Conservation (phyloP, 2,888 invertebrate species). For the Drosophila planitibia region DNA sequence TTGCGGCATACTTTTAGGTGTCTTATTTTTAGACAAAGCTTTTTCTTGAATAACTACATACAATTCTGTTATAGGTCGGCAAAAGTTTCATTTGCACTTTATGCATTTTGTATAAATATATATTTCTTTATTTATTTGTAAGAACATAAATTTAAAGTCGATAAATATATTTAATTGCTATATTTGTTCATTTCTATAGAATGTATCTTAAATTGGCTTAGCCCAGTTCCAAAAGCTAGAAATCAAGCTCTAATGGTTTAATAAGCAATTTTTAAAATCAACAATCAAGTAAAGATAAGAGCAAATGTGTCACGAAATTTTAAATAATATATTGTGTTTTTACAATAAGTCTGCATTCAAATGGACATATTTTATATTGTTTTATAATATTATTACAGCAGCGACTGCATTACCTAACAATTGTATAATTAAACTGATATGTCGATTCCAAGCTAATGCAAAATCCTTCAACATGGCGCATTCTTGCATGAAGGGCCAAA, state of each 20-base stretch:
- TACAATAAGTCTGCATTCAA: conserved; percentile 13
- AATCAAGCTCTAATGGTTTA: not conserved
- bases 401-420: conserved; percentile 14
- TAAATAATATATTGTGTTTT: not conserved
- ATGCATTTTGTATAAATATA: not conserved
- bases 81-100: not conserved
- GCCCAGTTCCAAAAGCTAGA: too few species aligned
- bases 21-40: not conserved
- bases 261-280: not conserved
- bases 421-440: conserved; percentile 16
- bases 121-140: not conserved
- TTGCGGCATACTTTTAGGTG: conserved; percentile 45
- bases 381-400: conserved; percentile 34
- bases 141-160: not conserved
- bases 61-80: not conserved
- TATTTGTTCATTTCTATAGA: too few species aligned
- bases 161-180: too few species aligned
- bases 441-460: not conserved
- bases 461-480: conserved; percentile 60
- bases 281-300: not conserved
- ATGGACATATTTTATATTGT: conserved; percentile 8
- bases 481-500: conserved; percentile 74
- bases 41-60: not conserved
- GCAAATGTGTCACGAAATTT: too few species aligned
- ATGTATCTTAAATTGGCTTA: too few species aligned